Evolutionary conservation across 2,888 invertebrate genomes (phyloP), one percentile per base, ranked within the genome.

Genomic region (Ochropleura leucogaster): DNA sequence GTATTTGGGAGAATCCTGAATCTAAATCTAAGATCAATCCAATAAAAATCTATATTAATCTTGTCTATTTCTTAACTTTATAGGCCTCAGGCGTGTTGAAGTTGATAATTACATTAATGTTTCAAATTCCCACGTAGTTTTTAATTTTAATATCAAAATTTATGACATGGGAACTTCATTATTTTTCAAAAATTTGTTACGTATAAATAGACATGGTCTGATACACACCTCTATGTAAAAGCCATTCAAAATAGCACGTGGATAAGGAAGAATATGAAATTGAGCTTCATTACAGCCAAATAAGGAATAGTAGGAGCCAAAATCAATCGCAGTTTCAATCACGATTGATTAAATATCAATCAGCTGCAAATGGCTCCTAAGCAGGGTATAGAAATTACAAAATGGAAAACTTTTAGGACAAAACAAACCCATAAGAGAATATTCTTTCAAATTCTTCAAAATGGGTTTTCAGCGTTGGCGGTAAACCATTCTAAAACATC

Each of bases 91-190:
- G 73, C 76, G 49, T 77, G 66, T 82, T 72, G 62, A 77, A 74
- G 69, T 72, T 79, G 70, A 77, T 62, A 67, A 72, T 72, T 69
- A 30, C 62, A 63, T 66, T 69, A 63, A 76, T 63, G 57, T 66
- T 46, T 49, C 20, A 62, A 74, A 74, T 74, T 74, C 79, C 76
- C 77, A 85, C 70, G 47, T 64, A 40, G 30, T 63, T 42, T 47
- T 63, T 59, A 20, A 53, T 18, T 65, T 74, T 55, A 63, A 63
- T 75, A 74, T 49, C 59, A 72, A 81, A 76, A 63, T 73, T 68
- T 67, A 87, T 87, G 88, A 88, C 88, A 87, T 84, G 88, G 84
- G 87, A 80, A 71, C 85, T 88, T 82, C 85, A 57, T 68, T 72
- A 82, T 68, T 68, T 74, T 71, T 81, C 60, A 64, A 70, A 72